Evolutionary conservation across 2,888 invertebrate genomes (phyloP).

Genomic region (Cenopis cana): DNA sequence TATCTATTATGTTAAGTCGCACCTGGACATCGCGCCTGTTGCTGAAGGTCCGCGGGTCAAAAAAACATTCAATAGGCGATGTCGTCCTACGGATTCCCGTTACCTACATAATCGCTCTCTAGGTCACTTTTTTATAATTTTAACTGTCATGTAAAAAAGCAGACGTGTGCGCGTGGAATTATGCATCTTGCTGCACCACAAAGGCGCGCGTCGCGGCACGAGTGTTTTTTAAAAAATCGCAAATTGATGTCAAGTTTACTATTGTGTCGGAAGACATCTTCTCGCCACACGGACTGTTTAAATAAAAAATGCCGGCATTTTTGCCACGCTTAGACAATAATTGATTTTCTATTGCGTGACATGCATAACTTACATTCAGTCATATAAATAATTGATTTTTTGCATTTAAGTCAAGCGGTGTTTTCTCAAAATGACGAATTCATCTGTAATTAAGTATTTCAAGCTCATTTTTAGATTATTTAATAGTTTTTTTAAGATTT

Average conservation of each 20-base stretch:
- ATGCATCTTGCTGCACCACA: slow-evolving; percentile 82
- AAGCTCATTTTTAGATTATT: neutral
- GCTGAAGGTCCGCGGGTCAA: slow-evolving; percentile 77
- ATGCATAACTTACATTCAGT: neutral
- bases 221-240: slow-evolving; percentile 70
- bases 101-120: slow-evolving; percentile 69
- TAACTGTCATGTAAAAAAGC: slow-evolving; percentile 59
- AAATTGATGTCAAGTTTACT: slow-evolving; percentile 70
- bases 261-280: slow-evolving; percentile 66
- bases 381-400: neutral
- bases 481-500: too few relatives aligned
- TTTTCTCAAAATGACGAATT: neutral
- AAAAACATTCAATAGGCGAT: slow-evolving; percentile 72
- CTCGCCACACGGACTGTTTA: slow-evolving; percentile 56
- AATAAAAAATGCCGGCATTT: slow-evolving; percentile 14
- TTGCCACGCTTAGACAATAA: slow-evolving; percentile 8
- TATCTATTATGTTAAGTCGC: slow-evolving; percentile 70
- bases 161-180: slow-evolving; percentile 82
- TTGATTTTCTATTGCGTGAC: slow-evolving; percentile 13
- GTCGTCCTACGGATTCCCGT: slow-evolving; percentile 74
- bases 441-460: neutral
- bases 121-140: slow-evolving; percentile 79
- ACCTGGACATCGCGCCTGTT: slow-evolving; percentile 76
- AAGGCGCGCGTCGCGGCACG: slow-evolving; percentile 63
- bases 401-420: neutral